Evolutionary conservation across 2,888 invertebrate genomes (phyloP), one percentile per base, ranked within the genome.

Genomic region (Margaritifera margaritifera): DNA sequence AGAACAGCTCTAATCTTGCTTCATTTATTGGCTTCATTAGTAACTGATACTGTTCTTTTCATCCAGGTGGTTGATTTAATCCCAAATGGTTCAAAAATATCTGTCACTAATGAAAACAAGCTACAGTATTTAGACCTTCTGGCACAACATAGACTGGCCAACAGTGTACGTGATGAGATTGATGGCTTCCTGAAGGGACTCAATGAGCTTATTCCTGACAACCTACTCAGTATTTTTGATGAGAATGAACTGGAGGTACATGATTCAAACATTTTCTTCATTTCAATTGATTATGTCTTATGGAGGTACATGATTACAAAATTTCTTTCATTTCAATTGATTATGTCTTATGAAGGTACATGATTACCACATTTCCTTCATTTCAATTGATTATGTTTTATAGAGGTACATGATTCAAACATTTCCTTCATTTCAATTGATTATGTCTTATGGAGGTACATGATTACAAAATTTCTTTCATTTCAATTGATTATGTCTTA

Each of bases 191-290:
- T 97, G 62, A 94, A 95, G 85, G 98, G 97, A 1, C 93, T 97
- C 65, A 95, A 95, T 90, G 94, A 96, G 89, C 93, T 97, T 57
- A 95, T 97, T 86, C 97, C 98, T 6, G 96, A 96, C 91, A 95
- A 96, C 91, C 92, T 97, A 82, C 92, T 98, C 74, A 95, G 96
- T 87, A 96, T 97, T 89, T 97, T 98, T 91, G 97, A 97, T 91
- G 97, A 97, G 91, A 96, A 96, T 91, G 97, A 98, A 91, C 92
- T 98, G 42, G 97, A 98, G 94, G 96, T 96, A 88, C 18, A 2
- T 42, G 15, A 42, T 4, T 2, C 2, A 42, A 42, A 42, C n/a
- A 6, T 42, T 42, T 88, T 89, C 54, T 1, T 1, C 6, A 15
- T 20, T 5, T 6, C 8, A 0, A 18, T 19, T 25, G 57, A 22